Evolutionary conservation across 2,113 vertebrate genomes (phyloP).

Genomic region (Glaucidium brasilianum): DNA sequence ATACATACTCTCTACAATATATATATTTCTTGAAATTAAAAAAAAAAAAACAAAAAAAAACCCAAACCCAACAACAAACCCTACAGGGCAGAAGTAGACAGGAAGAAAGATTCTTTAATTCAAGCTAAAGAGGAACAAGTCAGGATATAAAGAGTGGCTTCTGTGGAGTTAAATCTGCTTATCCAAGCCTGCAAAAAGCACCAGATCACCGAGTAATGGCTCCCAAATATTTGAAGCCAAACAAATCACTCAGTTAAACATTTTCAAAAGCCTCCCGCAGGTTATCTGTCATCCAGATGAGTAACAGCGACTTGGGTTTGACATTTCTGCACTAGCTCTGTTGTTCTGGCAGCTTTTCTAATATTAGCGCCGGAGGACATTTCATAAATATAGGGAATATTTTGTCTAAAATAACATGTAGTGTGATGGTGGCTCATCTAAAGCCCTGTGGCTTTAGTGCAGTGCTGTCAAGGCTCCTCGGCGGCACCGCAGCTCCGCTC

Average conservation of each 20-base stretch:
- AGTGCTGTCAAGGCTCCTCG: not conserved
- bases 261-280: not conserved
- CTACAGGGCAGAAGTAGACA: not conserved
- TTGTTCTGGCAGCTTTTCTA: not conserved
- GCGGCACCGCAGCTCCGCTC: not conserved
- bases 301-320: accelerated
- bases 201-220: not conserved
- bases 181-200: not conserved
- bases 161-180: not conserved
- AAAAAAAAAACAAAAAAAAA: no score
- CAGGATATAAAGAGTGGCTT: not conserved
- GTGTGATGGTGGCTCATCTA: not conserved
- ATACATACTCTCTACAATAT: not conserved
- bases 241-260: not conserved
- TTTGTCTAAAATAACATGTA: not conserved
- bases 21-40: not conserved
- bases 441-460: not conserved
- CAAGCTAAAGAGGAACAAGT: not conserved
- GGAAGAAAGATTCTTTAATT: not conserved
- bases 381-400: not conserved
- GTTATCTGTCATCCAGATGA: not conserved
- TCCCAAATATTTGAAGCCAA: not conserved
- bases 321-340: not conserved
- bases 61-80: no score
- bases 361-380: accelerated